Percentiles rank a stretch among this genome's conserved stretches.
Conservation (phyloP, 2,888 invertebrate genomes). For the Philonicus albiceps region DNA sequence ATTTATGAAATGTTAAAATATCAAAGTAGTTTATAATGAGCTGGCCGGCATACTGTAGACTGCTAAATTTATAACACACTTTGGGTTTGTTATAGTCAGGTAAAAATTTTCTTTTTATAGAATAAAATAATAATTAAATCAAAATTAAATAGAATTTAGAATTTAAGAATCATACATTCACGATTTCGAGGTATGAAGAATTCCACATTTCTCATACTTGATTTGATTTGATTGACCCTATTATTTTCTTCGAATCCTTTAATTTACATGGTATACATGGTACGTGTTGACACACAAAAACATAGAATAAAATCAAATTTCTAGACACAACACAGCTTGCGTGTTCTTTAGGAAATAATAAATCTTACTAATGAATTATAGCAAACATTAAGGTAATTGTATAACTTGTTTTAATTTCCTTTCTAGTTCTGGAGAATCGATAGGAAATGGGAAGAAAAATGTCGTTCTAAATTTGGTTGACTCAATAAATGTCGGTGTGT, state of each 20-base stretch:
- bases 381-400: background rate
- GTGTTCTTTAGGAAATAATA: background rate
- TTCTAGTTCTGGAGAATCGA: background rate
- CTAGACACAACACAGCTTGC: background rate
- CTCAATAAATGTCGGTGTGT: background rate
- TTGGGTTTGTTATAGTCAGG: no score
- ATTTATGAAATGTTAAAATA: no score
- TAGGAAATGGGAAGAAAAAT: background rate
- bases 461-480: background rate
- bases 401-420: background rate
- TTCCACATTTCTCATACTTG: background rate
- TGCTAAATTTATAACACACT: no score
- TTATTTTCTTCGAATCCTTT: background rate
- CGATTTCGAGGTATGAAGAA: background rate
- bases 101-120: no score
- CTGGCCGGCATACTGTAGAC: no score
- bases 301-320: background rate
- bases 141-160: no score
- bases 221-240: background rate
- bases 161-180: background rate
- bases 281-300: background rate
- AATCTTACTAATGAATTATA: background rate
- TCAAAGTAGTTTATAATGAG: no score
- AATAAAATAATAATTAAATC: no score
- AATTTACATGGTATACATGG: background rate